Base-by-base conservation (phyloP, 2,797 vertebrate species). In the Poeciliopsis infans region DNA sequence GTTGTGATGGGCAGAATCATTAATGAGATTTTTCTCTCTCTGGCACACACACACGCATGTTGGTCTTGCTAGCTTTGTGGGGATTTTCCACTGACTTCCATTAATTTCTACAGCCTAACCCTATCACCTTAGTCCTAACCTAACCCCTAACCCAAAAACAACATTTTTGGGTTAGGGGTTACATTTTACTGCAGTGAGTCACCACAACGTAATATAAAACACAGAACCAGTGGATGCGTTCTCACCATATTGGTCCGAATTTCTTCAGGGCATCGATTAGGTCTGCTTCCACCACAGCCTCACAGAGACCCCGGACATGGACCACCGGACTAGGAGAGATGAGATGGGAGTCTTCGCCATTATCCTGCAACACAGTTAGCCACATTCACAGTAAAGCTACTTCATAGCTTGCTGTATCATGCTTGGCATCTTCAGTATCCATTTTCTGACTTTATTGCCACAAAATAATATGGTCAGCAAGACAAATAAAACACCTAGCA, bases 201-300 rank as follows among this genome's bases (percentile, higher is more conserved):
- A 8, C 23, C 23, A 53, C 51, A 53, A 10, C 12, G 0, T 53
- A 53, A 53, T 53, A 25, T 53, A 53, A 23, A 53, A 28, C 25
- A n/a, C 47, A 20, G 18, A 41, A 39, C 70, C 51, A 71, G 8
- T 59, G 41, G 49, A 5, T 55, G 13, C 6, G 5, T n/a, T 78
- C 96, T 92, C 95, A 99, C 98, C 98, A 98, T 95, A 99, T 98
- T 61, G 97, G 91, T 85, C 98, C 98, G 95, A 99, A 99, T 83
- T 97, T 97, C 83, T 99, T 97, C 74, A 99, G 94, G 25, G 97
- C 97, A 83, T 99, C 97, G 83, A 99, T 97, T 4, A 99, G 96
- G 88, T 99, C 98, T 12, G 98, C 98, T 82, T 99, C 98, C 93
- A 99, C 98, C 72, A 98, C 98, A 0, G 97, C 97, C 81, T 99